A percentile compares a stretch with the other conserved stretches of the same genome.
These are phyloP conservation scores for Astropecten irregularis DNA, from an alignment of 53 echinoderm and acorn worm species.

Conservation along the genomic window DNA sequence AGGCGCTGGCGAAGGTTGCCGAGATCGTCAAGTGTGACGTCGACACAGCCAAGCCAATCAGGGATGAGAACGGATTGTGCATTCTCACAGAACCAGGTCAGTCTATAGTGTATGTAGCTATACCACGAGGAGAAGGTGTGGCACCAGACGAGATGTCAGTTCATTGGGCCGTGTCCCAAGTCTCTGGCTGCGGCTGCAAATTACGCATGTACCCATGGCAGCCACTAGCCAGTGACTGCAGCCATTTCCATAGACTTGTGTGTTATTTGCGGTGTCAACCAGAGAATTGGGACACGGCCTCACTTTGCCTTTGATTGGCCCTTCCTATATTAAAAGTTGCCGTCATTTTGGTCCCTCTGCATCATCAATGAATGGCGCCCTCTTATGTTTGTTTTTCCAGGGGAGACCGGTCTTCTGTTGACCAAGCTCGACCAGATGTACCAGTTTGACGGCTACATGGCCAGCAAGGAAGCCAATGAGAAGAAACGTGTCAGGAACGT, in stretches of 20 bases:
- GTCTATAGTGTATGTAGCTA: no score
- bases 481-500: constrained; percentile 81
- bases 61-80: constrained; percentile 57
- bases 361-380: background rate
- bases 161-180: no score
- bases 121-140: no score
- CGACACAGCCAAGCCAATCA: constrained; percentile 61
- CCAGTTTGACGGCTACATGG: constrained; percentile 59
- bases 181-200: no score
- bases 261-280: no score
- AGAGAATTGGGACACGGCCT: no score
- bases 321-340: no score
- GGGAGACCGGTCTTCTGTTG: constrained; percentile 62
- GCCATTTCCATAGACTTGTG: no score
- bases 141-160: no score
- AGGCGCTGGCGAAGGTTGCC: constrained; percentile 5
- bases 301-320: no score
- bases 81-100: constrained; percentile 42
- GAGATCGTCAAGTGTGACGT: constrained; percentile 63
- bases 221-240: no score
- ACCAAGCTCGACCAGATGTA: constrained; percentile 12
- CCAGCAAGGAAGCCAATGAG: constrained; percentile 69
- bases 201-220: no score
- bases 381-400: constrained; percentile 2
- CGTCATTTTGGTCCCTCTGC: background rate